These are phyloP conservation scores for Sandelia bainsii DNA, from an alignment of 2,797 vertebrate genomes.

Conservation along the genomic window DNA sequence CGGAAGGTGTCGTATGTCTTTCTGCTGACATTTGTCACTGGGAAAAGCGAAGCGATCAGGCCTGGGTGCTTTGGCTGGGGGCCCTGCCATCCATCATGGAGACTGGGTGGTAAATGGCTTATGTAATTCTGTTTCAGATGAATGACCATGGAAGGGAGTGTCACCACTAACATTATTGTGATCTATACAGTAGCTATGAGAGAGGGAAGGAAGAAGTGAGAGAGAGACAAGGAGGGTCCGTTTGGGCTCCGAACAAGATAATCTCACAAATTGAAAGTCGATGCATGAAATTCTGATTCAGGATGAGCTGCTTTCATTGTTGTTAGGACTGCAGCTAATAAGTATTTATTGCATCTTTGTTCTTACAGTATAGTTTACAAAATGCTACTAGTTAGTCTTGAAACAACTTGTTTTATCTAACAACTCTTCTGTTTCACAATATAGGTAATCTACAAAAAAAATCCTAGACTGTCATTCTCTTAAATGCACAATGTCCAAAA, in stretches of 20 bases:
- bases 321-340: neutral
- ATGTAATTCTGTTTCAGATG: slow-evolving; percentile 84
- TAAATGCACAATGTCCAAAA: no score
- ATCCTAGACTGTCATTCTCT: no score
- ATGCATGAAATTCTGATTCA: slow-evolving; percentile 19
- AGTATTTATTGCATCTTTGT: neutral
- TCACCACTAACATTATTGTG: slow-evolving; percentile 81
- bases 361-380: no score
- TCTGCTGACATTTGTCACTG: slow-evolving; percentile 75
- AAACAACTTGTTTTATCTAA: no score
- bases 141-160: slow-evolving; percentile 80
- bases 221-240: slow-evolving; percentile 18
- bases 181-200: slow-evolving; percentile 76
- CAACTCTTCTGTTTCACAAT: no score
- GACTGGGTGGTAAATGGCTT: slow-evolving; percentile 84
- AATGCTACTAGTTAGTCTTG: no score
- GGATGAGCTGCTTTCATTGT: neutral
- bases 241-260: slow-evolving; percentile 26
- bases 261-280: neutral
- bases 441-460: no score
- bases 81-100: slow-evolving; percentile 80
- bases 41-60: slow-evolving; percentile 72
- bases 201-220: slow-evolving; percentile 34
- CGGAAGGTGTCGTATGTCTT: slow-evolving; percentile 66
- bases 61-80: slow-evolving; percentile 72